These are phyloP conservation scores for Terrapene triunguis DNA, from an alignment of 2,113 vertebrate genomes.

Conservation along the genomic window DNA sequence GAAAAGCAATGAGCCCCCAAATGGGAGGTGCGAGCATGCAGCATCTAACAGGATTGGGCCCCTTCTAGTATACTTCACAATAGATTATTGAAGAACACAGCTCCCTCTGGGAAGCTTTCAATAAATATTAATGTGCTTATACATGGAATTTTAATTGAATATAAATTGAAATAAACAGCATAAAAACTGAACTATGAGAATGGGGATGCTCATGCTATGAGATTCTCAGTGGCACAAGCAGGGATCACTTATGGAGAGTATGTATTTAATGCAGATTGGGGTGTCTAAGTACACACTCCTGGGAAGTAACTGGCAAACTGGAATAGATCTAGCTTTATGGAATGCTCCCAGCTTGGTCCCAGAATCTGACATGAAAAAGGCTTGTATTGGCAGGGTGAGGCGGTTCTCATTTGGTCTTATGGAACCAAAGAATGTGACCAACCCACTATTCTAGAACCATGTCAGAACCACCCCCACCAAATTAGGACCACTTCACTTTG, in stretches of 20 bases:
- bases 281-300: neutral
- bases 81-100: neutral
- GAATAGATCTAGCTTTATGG: neutral
- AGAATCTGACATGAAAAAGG: neutral
- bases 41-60: neutral
- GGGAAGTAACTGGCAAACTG: neutral
- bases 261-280: neutral
- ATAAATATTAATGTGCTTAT: conserved; percentile 11
- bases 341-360: neutral
- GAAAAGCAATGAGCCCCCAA: neutral
- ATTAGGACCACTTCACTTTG: neutral
- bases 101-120: conserved; percentile 18
- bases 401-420: neutral
- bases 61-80: neutral
- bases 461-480: neutral
- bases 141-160: neutral
- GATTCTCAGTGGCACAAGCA: neutral
- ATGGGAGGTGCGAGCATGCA: neutral
- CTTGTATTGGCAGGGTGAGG: neutral
- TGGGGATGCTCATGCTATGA: neutral
- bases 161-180: neutral
- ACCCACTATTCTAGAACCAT: neutral
- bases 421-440: neutral
- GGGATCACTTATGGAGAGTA: neutral
- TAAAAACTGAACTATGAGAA: neutral